These are phyloP conservation scores for Hemicrepidius hirtus DNA, from an alignment of 2,888 invertebrate genomes.

Conservation along the genomic window DNA sequence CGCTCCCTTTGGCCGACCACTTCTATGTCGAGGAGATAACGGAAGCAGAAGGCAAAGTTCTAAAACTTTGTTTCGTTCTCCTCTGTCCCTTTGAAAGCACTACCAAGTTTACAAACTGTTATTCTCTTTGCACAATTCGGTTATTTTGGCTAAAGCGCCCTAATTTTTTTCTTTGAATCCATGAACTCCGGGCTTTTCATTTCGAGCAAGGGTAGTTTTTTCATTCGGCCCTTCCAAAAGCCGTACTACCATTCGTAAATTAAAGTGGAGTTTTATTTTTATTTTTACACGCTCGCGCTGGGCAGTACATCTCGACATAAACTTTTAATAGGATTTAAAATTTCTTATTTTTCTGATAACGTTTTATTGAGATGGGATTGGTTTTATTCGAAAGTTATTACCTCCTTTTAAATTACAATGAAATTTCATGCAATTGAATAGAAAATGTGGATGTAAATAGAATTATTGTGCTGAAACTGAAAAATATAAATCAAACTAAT, in stretches of 20 bases:
- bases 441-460: not conserved
- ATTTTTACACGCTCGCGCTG: not conserved
- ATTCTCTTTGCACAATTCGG: slow-evolving; percentile 41
- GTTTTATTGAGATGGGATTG: not conserved
- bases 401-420: not conserved
- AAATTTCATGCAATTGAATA: not conserved
- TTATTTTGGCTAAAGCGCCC: slow-evolving; percentile 13
- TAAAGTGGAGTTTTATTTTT: too few species aligned
- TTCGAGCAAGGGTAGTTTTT: too few species aligned
- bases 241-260: too few species aligned
- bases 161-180: slow-evolving; percentile 8
- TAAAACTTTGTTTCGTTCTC: slow-evolving; percentile 45
- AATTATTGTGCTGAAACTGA: too few species aligned
- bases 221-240: not conserved
- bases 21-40: slow-evolving; percentile 37
- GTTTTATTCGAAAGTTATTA: slow-evolving; percentile 4
- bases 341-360: not conserved
- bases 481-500: too few species aligned
- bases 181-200: not conserved
- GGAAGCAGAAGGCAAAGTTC: slow-evolving; percentile 41
- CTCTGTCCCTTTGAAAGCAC: slow-evolving; percentile 40
- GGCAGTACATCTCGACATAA: not conserved
- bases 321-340: slow-evolving; percentile 17
- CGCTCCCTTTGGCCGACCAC: slow-evolving; percentile 20
- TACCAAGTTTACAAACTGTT: slow-evolving; percentile 41